Evolutionary conservation across 1,140 invertebrate species (phyloP).

Genomic region (Berghia stephanieae): DNA sequence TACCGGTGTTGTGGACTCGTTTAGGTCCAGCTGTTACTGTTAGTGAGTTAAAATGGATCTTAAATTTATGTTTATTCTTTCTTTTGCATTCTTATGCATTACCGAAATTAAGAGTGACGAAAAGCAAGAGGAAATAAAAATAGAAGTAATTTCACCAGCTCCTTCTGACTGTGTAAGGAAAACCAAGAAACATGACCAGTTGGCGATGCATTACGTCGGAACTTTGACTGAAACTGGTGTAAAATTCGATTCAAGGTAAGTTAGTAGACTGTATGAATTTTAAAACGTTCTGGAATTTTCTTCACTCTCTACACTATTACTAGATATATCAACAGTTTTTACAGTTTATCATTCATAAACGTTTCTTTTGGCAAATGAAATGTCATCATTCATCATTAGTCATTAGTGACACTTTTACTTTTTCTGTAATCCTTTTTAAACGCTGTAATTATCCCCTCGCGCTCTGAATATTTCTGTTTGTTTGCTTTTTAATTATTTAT

Average conservation of each 20-base stretch:
- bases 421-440: too few relatives aligned
- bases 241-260: constrained; percentile 93
- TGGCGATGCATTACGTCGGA: constrained; percentile 94
- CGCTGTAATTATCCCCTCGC: too few relatives aligned
- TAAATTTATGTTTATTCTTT: too few relatives aligned
- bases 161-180: constrained; percentile 83
- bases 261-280: neutral
- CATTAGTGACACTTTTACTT: too few relatives aligned
- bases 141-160: constrained; percentile 77
- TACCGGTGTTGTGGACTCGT: too few relatives aligned
- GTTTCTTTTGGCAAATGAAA: neutral
- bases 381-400: neutral
- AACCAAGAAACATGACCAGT: constrained; percentile 86
- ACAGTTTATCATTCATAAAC: neutral
- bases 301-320: neutral
- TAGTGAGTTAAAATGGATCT: too few relatives aligned
- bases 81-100: too few relatives aligned
- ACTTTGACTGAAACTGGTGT: constrained; percentile 81
- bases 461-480: too few relatives aligned
- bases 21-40: too few relatives aligned
- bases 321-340: neutral
- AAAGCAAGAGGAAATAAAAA: too few relatives aligned
- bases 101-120: too few relatives aligned
- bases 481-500: too few relatives aligned
- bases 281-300: neutral